These are phyloP conservation scores for Tetragonisca angustula DNA, from an alignment of 2,888 invertebrate species.

Conservation along the genomic window DNA sequence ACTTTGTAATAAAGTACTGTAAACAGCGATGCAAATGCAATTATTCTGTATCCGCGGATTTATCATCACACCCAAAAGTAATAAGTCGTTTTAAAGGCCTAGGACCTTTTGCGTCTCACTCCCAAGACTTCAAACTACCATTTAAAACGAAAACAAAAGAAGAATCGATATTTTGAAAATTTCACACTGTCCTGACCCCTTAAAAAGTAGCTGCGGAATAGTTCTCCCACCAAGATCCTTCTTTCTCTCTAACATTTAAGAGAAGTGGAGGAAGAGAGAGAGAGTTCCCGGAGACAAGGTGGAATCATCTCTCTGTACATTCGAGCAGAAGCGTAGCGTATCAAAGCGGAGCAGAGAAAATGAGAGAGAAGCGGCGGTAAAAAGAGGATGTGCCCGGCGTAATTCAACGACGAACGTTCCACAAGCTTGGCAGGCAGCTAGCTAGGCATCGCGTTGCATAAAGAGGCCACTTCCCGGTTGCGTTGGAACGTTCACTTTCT, in stretches of 20 bases:
- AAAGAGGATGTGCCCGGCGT: background rate
- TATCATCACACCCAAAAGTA: too few relatives aligned
- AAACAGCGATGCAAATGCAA: too few relatives aligned
- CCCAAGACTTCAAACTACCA: too few relatives aligned
- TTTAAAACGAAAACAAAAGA: too few relatives aligned
- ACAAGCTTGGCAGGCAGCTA: conserved; percentile 12
- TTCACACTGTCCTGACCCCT: too few relatives aligned
- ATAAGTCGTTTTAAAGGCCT: too few relatives aligned
- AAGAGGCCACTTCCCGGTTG: conserved; percentile 59
- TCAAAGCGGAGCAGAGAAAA: background rate
- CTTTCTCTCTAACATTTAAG: background rate
- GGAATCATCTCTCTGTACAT: too few relatives aligned
- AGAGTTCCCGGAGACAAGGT: too few relatives aligned
- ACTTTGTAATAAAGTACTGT: too few relatives aligned
- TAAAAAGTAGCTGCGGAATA: background rate
- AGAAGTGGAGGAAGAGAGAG: fast-evolving
- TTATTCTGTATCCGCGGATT: too few relatives aligned
- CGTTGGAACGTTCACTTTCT: conserved; percentile 62
- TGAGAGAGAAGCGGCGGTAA: background rate
- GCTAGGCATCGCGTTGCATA: conserved; percentile 37
- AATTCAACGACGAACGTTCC: conserved; percentile 29
- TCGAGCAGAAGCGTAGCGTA: background rate
- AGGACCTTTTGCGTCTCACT: too few relatives aligned
- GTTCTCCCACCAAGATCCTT: background rate
- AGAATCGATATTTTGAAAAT: too few relatives aligned